A percentile compares a stretch with the other conserved stretches of the same genome.
Conservation (phyloP, 2,888 invertebrate species). For the Dynastes maya region DNA sequence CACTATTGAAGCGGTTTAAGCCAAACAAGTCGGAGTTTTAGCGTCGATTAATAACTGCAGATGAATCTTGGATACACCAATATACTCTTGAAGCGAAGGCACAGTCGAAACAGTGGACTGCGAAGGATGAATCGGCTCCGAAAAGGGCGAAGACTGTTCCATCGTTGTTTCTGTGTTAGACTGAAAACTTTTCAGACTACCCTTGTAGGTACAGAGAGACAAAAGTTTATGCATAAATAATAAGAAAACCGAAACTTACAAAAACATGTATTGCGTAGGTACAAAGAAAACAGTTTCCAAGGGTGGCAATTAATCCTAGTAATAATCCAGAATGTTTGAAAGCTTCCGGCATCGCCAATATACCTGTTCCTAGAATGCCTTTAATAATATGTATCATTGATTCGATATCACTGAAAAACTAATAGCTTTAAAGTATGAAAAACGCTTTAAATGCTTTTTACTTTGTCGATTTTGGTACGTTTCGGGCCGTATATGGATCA, state of each 20-base stretch:
- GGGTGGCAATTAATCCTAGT: slow-evolving; percentile 31
- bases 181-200: too few relatives aligned
- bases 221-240: too few relatives aligned
- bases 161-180: too few relatives aligned
- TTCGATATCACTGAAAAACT: slow-evolving; percentile 37
- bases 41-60: too few relatives aligned
- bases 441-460: not conserved
- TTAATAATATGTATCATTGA: slow-evolving; percentile 49
- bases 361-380: slow-evolving; percentile 52
- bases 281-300: slow-evolving; percentile 38
- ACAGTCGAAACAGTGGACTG: too few relatives aligned
- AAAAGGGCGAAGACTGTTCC: too few relatives aligned
- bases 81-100: too few relatives aligned
- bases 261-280: slow-evolving; percentile 39
- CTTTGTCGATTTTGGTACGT: slow-evolving; percentile 14
- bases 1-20: too few relatives aligned
- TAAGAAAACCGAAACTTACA: not conserved
- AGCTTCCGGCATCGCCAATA: slow-evolving; percentile 53
- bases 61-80: too few relatives aligned
- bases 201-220: too few relatives aligned
- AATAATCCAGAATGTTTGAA: slow-evolving; percentile 49
- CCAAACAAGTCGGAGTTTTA: too few relatives aligned
- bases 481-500: slow-evolving; percentile 29
- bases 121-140: too few relatives aligned
- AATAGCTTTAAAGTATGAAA: not conserved